Evolutionary conservation across 30 jellyfish, hydroid and myxozoan species (phyloP).

Genomic region (Aurelia sp.): DNA sequence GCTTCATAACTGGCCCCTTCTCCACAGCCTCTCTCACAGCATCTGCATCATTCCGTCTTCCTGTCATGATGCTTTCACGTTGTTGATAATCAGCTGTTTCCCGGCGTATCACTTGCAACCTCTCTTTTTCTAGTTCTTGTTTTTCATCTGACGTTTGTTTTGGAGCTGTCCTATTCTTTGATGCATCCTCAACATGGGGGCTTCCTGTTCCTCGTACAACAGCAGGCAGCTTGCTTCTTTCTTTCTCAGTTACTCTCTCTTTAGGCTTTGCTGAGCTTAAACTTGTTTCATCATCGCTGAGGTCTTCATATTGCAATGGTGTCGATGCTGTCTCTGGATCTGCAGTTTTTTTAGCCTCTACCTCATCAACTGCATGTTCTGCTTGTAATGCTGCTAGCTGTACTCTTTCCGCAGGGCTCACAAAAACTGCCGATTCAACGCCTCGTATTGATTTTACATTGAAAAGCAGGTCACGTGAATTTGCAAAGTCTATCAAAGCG

Average conservation of each 20-base stretch:
- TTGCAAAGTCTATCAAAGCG: slow-evolving; percentile 79
- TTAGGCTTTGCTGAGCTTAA: background rate
- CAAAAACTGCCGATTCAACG: slow-evolving; percentile 45
- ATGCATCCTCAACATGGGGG: no score
- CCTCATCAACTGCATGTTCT: background rate
- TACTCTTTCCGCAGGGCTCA: background rate
- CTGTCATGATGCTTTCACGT: background rate
- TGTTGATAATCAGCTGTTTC: no score
- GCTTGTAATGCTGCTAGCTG: background rate
- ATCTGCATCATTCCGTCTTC: background rate
- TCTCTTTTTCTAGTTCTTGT: no score
- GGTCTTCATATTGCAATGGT: slow-evolving; percentile 31
- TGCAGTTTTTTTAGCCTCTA: background rate
- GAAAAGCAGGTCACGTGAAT: slow-evolving; percentile 59
- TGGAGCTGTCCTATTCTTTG: no score
- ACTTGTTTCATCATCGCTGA: slow-evolving; percentile 11
- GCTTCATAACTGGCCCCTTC: background rate
- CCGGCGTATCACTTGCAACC: no score
- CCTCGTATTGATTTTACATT: slow-evolving; percentile 42
- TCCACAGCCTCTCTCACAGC: background rate
- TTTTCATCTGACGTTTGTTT: no score
- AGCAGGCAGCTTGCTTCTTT: no score
- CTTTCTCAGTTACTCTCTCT: background rate
- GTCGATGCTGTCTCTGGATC: background rate
- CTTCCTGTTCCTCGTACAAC: no score